These are phyloP conservation scores for Nudaria mundana DNA, from an alignment of 2,888 invertebrate species.

Conservation along the genomic window DNA sequence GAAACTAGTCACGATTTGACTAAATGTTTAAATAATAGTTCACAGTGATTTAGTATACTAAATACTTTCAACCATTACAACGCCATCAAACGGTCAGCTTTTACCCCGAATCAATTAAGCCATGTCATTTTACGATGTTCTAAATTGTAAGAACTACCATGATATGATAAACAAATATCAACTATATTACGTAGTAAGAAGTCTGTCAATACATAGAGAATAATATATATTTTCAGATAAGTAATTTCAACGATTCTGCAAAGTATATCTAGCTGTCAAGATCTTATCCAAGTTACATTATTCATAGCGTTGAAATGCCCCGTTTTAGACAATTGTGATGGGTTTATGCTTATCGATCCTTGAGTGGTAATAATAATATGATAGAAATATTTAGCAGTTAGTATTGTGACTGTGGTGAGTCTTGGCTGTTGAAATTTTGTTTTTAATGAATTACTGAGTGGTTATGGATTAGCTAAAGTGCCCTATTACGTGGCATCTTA, in stretches of 20 bases:
- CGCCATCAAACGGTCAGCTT: neutral
- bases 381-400: too few species aligned
- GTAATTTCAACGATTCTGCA: neutral
- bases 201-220: too few species aligned
- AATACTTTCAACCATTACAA: neutral
- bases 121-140: neutral
- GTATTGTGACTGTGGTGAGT: too few species aligned
- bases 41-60: neutral
- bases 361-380: too few species aligned
- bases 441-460: too few species aligned
- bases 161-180: neutral
- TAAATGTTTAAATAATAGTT: neutral
- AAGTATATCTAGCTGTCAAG: constrained; percentile 42
- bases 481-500: too few species aligned
- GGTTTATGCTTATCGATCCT: neutral
- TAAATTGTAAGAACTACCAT: neutral
- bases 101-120: neutral
- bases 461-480: too few species aligned
- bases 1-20: too few species aligned
- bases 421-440: too few species aligned
- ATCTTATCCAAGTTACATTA: constrained; percentile 35
- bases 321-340: neutral
- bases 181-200: neutral
- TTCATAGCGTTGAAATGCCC: neutral
- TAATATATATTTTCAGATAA: too few species aligned